phyloP scores from a whole-genome alignment of 2,797 vertebrate species.

The Alosa sapidissima region DNA sequence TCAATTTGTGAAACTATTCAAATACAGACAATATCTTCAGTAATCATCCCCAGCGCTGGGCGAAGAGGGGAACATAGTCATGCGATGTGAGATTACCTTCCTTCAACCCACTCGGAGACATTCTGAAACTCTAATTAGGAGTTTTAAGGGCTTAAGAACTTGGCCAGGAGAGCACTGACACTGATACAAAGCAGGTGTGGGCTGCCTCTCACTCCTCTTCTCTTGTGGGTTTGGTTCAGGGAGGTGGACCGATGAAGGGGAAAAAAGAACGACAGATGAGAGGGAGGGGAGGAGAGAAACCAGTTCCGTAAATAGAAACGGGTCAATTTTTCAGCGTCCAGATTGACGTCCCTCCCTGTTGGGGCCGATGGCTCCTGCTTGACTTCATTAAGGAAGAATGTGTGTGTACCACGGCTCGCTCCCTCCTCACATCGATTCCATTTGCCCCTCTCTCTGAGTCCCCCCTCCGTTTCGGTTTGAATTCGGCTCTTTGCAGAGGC shows the following conservation, averaged over 20 bases:
- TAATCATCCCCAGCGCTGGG: neutral
- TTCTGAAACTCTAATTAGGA: conserved; percentile 52
- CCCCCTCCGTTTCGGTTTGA: conserved; percentile 57
- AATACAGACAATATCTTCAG: neutral
- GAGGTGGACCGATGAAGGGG: neutral
- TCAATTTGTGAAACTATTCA: neutral
- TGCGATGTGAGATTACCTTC: neutral
- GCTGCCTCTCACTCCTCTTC: neutral
- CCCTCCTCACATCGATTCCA: conserved; percentile 50
- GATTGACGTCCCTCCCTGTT: conserved; percentile 62
- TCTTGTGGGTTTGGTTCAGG: neutral
- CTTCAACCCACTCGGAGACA: conserved; percentile 21
- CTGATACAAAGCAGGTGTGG: conserved; percentile 51
- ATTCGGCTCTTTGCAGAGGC: conserved; percentile 58
- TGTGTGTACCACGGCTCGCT: conserved; percentile 43
- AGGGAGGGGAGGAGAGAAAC: neutral
- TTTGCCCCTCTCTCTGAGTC: conserved; percentile 36
- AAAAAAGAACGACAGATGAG: neutral
- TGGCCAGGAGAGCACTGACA: conserved; percentile 47
- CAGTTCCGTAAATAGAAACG: conserved; percentile 54
- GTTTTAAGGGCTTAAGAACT: conserved; percentile 46
- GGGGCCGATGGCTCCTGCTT: conserved; percentile 60
- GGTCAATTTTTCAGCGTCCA: conserved; percentile 51
- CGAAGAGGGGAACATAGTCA: neutral
- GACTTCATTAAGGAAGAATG: conserved; percentile 70